Evolutionary conservation across 2,888 invertebrate species (phyloP), one percentile per base, ranked within the genome.

Genomic region (Cryptus armator): DNA sequence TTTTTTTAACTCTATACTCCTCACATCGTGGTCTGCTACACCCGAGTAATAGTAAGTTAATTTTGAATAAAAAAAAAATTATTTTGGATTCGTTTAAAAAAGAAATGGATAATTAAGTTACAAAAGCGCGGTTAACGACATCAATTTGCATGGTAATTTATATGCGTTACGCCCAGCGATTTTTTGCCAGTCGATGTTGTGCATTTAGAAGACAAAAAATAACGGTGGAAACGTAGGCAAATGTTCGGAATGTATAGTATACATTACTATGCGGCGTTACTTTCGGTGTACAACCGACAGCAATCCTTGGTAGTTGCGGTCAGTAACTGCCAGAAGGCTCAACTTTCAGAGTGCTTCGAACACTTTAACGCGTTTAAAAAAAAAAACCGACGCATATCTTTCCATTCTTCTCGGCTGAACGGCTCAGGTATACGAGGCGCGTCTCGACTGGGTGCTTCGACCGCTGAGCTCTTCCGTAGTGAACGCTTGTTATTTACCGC

Each of bases 351-450:
- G 14, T 62, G 29, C 14, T 62, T 32, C 62, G 32, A 62, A 62
- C 53, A 53, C 53, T 53, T 53, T 53, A 16, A 53, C 29, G 62
- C 62, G 62, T 62, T 32, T 62, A 3, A 37, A 14, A 32, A 59
- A 19, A 24, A 62, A 62, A 62, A 6, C 14, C 29, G 62, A 6
- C 14, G 6, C 29, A 62, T 62, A 62, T 62, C 7, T 62, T 62
- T 62, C 62, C 62, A 62, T 62, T 62, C 24, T 62, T 62, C 62
- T 14, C 62, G 1, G 14, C 32, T 29, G 62, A 62, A 62, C 32
- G 14, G 62, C 32, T 32, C 62, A 62, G 62, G 62, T 62, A 62
- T 62, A 62, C 62, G 62, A 62, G 24, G 32, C 62, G 62, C 29
- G 62, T 32, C 62, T 62, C 32, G 62, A 62, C 62, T 6, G 62